Percentiles rank a stretch among this genome's conserved stretches.
Conservation (phyloP, 1,140 invertebrate genomes). For the Trichogramma pretiosum region DNA sequence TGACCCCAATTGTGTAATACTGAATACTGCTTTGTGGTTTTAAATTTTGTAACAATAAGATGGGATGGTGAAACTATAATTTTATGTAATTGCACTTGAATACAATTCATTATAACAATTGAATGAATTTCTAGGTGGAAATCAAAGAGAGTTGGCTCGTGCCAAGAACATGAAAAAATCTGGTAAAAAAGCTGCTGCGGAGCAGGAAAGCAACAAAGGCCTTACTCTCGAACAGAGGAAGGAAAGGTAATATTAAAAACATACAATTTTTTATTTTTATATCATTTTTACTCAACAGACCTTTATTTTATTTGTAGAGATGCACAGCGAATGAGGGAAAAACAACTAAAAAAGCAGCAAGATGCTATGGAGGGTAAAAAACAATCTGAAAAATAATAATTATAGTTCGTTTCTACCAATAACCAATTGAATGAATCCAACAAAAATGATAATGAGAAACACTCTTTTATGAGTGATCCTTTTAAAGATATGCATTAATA, state of each 20-base stretch:
- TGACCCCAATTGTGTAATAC: too few relatives aligned
- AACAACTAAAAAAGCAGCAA: conserved; percentile 44
- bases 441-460: neutral
- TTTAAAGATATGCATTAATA: too few relatives aligned
- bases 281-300: neutral
- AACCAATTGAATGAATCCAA: conserved; percentile 12
- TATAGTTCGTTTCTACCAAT: conserved; percentile 18
- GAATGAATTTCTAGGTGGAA: conserved; percentile 44
- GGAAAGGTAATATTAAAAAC: conserved; percentile 41
- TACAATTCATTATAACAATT: too few relatives aligned
- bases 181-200: conserved; percentile 43
- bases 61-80: too few relatives aligned
- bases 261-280: neutral
- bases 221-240: conserved; percentile 52
- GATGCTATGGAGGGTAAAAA: conserved; percentile 26
- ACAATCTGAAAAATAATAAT: conserved; percentile 25
- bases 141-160: conserved; percentile 60
- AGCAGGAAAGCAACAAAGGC: conserved; percentile 54
- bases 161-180: conserved; percentile 57
- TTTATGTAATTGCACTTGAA: too few relatives aligned
- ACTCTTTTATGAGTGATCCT: conserved; percentile 11
- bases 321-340: conserved; percentile 54
- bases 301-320: conserved; percentile 41
- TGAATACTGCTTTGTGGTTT: too few relatives aligned
- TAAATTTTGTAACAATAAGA: too few relatives aligned